phyloP scores from a whole-genome alignment of 2,888 invertebrate species.

The Ariolimax columbianus region DNA sequence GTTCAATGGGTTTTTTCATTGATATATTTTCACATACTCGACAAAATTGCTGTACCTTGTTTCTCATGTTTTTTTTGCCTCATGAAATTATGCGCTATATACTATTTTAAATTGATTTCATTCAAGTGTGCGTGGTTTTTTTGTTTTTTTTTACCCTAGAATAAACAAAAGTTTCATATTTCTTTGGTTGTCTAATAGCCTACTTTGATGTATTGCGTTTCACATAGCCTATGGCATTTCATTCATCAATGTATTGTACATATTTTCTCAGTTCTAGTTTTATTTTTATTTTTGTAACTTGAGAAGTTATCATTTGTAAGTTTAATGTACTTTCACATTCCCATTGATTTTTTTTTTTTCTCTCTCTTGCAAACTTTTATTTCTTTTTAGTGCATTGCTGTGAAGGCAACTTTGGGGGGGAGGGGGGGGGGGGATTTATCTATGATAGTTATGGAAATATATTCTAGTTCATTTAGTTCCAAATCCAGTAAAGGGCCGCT shows the following conservation, averaged over 20 bases:
- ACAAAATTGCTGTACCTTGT: too few relatives aligned
- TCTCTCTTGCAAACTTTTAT: not conserved
- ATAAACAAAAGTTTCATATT: not conserved
- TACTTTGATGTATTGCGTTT: not conserved
- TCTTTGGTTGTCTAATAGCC: not conserved
- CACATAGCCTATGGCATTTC: not conserved
- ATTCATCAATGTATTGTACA: not conserved
- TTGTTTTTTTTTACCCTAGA: not conserved
- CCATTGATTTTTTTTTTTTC: not conserved
- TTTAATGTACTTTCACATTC: slow-evolving; percentile 14
- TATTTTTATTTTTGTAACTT: not conserved
- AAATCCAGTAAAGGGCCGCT: too few relatives aligned
- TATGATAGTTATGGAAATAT: too few relatives aligned
- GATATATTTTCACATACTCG: too few relatives aligned
- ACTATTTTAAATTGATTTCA: too few relatives aligned
- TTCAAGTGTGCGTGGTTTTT: too few relatives aligned
- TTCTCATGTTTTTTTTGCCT: too few relatives aligned
- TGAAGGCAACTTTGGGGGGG: too few relatives aligned
- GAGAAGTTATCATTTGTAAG: not conserved
- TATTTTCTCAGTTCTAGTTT: not conserved
- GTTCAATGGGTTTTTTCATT: too few relatives aligned
- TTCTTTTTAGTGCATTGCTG: not conserved
- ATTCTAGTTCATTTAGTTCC: too few relatives aligned
- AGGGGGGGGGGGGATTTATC: too few relatives aligned
- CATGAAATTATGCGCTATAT: too few relatives aligned